These are phyloP conservation scores for Yponomeuta sedellus DNA, from an alignment of 2,888 invertebrate genomes.

Conservation along the genomic window DNA sequence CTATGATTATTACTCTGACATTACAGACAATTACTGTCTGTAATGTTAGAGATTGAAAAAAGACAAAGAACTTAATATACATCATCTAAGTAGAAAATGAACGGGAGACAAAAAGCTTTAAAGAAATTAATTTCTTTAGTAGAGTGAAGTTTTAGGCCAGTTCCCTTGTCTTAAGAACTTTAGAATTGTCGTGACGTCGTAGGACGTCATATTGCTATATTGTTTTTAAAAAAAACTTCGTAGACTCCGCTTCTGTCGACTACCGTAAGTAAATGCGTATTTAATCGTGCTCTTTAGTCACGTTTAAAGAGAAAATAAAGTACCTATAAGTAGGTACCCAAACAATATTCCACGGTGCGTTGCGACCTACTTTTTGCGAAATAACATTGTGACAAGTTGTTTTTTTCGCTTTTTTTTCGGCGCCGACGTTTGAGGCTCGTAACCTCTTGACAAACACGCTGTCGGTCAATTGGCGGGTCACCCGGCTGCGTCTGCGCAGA, in stretches of 20 bases:
- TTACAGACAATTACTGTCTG: too few species aligned
- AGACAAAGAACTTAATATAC: too few species aligned
- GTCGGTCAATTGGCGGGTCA: slow-evolving; percentile 63
- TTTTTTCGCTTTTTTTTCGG: slow-evolving; percentile 16
- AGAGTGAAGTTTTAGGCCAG: too few species aligned
- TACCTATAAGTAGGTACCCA: background rate
- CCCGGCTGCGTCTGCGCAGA: slow-evolving; percentile 40
- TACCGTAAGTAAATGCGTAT: background rate
- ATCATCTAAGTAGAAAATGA: too few species aligned
- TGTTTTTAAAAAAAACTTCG: too few species aligned
- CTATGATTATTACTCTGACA: slow-evolving; percentile 9
- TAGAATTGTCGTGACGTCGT: too few species aligned
- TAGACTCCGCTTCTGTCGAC: background rate
- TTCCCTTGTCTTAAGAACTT: too few species aligned
- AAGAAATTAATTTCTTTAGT: too few species aligned
- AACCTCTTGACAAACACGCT: slow-evolving; percentile 45
- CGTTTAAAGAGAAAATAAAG: background rate
- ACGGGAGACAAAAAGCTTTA: too few species aligned
- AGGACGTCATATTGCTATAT: too few species aligned
- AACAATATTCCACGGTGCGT: slow-evolving; percentile 14
- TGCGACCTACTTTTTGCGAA: slow-evolving; percentile 44
- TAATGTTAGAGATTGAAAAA: too few species aligned
- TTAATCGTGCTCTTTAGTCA: background rate
- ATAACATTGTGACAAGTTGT: slow-evolving; percentile 8
- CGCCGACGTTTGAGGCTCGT: slow-evolving; percentile 49